phyloP scores from a whole-genome alignment of 1,140 invertebrate genomes.

The Propsilocerus akamusi region DNA sequence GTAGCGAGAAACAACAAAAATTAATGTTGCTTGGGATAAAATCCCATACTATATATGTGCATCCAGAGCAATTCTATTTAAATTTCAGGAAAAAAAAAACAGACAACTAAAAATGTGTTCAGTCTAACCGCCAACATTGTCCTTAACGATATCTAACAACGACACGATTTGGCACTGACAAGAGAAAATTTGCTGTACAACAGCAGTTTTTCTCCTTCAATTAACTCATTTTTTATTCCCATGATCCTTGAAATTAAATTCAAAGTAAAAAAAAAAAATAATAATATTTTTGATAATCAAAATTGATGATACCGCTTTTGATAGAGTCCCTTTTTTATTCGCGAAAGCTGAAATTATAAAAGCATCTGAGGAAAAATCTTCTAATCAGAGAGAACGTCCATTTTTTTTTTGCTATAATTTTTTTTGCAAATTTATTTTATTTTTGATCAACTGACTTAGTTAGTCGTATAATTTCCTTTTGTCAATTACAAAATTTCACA shows the following conservation, averaged over 20 bases:
- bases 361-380: neutral
- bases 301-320: neutral
- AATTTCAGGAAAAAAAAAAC: too few relatives aligned
- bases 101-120: too few relatives aligned
- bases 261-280: neutral
- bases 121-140: too few relatives aligned
- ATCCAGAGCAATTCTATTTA: too few relatives aligned
- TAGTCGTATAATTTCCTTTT: neutral
- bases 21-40: too few relatives aligned
- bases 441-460: neutral
- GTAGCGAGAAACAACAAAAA: too few relatives aligned
- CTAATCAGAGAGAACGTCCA: slow-evolving; percentile 4
- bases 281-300: neutral
- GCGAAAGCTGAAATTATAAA: neutral
- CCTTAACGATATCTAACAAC: too few relatives aligned
- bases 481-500: neutral
- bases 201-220: too few relatives aligned
- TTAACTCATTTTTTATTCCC: neutral
- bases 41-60: too few relatives aligned
- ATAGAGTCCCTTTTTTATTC: neutral
- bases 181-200: too few relatives aligned
- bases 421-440: neutral
- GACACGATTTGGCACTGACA: too few relatives aligned
- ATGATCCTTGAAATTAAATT: neutral
- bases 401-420: neutral